Evolutionary conservation across 2,113 vertebrate genomes (phyloP).

Genomic region (Zosterops borbonicus): DNA sequence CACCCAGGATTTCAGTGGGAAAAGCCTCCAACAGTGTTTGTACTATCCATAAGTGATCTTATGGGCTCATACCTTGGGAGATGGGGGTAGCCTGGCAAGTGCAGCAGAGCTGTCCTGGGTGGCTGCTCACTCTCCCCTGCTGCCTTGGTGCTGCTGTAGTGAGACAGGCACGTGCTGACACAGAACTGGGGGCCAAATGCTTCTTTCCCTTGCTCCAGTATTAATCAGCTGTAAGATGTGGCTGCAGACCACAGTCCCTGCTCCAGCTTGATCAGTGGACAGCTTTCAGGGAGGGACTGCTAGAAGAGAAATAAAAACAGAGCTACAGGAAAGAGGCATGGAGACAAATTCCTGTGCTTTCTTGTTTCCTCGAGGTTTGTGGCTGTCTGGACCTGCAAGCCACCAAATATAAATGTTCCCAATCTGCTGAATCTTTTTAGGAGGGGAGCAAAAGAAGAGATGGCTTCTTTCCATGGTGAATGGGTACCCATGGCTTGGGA

Average conservation of each 20-base stretch:
- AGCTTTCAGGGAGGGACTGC: neutral
- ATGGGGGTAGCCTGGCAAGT: neutral
- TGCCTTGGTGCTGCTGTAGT: neutral
- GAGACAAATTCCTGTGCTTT: neutral
- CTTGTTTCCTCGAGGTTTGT: neutral
- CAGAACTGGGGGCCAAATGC: neutral
- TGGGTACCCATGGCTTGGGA: neutral
- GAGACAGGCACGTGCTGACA: neutral
- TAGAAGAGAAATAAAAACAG: neutral
- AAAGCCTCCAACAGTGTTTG: neutral
- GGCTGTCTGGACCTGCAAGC: neutral
- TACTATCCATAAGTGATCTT: neutral
- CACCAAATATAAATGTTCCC: neutral
- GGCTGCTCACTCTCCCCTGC: neutral
- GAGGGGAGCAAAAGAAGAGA: neutral
- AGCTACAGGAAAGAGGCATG: neutral
- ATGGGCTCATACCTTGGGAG: neutral
- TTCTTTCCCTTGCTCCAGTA: neutral
- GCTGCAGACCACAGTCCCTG: neutral
- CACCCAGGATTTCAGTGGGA: neutral
- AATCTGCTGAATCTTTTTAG: neutral
- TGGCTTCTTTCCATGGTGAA: neutral
- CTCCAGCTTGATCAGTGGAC: neutral
- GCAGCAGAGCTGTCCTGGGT: neutral
- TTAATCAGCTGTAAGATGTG: neutral